Base-by-base conservation (phyloP, 2,797 vertebrate genomes). In the Sebastes umbrosus region DNA sequence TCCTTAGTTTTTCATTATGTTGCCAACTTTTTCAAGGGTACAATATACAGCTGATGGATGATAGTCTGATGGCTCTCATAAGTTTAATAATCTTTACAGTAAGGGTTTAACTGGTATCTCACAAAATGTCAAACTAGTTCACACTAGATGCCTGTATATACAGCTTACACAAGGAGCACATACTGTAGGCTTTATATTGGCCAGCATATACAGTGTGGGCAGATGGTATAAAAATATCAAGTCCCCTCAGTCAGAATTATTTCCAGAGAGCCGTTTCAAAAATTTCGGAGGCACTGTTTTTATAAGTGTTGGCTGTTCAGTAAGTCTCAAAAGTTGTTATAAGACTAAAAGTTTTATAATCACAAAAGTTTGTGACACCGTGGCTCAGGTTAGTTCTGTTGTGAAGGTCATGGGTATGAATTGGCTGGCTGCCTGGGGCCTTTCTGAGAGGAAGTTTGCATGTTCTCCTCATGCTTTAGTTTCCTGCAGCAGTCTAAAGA, bases 1-100 rank as follows among this genome's bases (percentile, higher is more conserved):
- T 39, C 25, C 46, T 83, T 54, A 29, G 73, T 80, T 62, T 69
- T 76, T 62, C 10, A 46, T 65, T 54, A 25, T 79, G 31, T 81
- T 79, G 74, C 62, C 58, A 60, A 31, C 31, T 71, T 72, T 5
- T 55, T 66, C 11, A 65, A 59, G 14, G 57, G n/a, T 57, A 29
- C 25, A 68, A 36, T 6, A 58, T 31, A 50, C 14, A 14, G 8
- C 50, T 57, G 29, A 69, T 71, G 60, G 32, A 64, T 55, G 24
- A 52, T 32, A 14, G 24, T 25, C 4, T 69, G 20, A 50, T 77
- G 29, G 34, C 54, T 74, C 22, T 59, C 3, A 73, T 31, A 60
- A 59, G 43, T 67, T 52, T 34, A 60, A 66, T 36, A 3, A 29
- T 60, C 18, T 76, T 14, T 34, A 13, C 29, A 24, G 4, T 69